phyloP scores from a whole-genome alignment of 2,113 vertebrate genomes.

The Leptobrachium leishanense region DNA sequence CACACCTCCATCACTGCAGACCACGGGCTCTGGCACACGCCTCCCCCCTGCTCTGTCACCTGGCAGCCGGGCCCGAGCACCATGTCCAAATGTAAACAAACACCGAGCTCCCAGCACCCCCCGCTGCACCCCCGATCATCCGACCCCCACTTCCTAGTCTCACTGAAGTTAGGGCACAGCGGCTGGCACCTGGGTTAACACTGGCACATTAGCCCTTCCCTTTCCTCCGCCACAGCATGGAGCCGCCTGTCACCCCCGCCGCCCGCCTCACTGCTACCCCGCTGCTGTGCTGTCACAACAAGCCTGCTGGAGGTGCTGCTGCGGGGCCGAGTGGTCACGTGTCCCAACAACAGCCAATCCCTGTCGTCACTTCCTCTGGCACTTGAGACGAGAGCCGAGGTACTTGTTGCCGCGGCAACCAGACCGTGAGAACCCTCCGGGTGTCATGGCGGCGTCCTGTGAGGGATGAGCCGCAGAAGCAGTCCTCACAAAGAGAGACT shows the following conservation, averaged over 20 bases:
- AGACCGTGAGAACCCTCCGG: conserved; percentile 23
- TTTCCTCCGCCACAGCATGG: neutral
- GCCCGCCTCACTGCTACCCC: conserved; percentile 52
- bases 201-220: neutral
- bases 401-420: conserved; percentile 68
- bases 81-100: conserved; percentile 44
- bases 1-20: neutral
- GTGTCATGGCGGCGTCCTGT: neutral
- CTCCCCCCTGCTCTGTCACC: conserved; percentile 23
- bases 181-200: neutral
- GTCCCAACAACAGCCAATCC: conserved; percentile 63
- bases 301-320: conserved; percentile 44
- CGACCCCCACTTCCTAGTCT: no score
- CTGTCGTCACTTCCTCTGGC: conserved; percentile 60
- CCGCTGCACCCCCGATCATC: conserved; percentile 12
- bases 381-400: conserved; percentile 54
- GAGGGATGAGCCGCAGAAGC: no score
- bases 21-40: conserved; percentile 16
- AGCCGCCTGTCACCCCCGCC: conserved; percentile 44
- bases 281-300: conserved; percentile 81
- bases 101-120: conserved; percentile 40
- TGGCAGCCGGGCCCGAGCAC: conserved; percentile 14
- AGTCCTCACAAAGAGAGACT: no score
- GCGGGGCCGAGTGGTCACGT: conserved; percentile 68
- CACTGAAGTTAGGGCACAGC: no score